Evolutionary conservation across 1,140 invertebrate genomes (phyloP), one percentile per base, ranked within the genome.

Genomic region (Notospermus geniculatus): DNA sequence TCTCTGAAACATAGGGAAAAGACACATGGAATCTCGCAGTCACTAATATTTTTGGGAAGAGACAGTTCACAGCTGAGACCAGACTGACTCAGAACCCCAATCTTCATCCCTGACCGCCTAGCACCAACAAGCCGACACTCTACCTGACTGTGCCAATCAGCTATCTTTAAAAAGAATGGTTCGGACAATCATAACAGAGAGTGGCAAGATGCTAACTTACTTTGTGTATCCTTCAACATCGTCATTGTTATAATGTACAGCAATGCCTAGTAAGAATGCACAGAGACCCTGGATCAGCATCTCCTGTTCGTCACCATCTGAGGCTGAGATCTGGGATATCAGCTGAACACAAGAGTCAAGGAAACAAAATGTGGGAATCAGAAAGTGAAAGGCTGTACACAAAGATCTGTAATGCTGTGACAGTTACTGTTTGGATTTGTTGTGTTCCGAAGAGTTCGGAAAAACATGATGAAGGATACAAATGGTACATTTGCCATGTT

Each of bases 211-310:
- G 13, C 66, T 4, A 27, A 68, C 72, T 72, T 69, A 80, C 78
- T 77, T 91, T 0, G 88, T 88, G 75, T 91, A 93, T 65, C 86
- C 87, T 32, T 87, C 82, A 25, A 92, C 88, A 1, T 88, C 88
- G 70, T 95, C 89, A 73, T 97, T 91, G 80, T 97, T 98, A 80
- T 91, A 96, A 64, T 91, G 86, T 53, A 97, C 87, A 78, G 93
- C 96, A 50, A 98, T 85, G 1, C 93, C 95, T 69, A 99, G 88
- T 4, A 98, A 83, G 77, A 98, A 94, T 1, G 97, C 93, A 79
- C 93, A 95, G 60, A 98, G 83, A 53, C 95, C 95, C 78, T 93
- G 89, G 19, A 97, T 84, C 50, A 98, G 82, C 67, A 89, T 88
- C 72, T 94, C 93, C 72, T 90, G 88, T 64, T 81, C 93, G 77